Evolutionary conservation across 1,140 invertebrate genomes (phyloP).

Genomic region (Bombus polaris): DNA sequence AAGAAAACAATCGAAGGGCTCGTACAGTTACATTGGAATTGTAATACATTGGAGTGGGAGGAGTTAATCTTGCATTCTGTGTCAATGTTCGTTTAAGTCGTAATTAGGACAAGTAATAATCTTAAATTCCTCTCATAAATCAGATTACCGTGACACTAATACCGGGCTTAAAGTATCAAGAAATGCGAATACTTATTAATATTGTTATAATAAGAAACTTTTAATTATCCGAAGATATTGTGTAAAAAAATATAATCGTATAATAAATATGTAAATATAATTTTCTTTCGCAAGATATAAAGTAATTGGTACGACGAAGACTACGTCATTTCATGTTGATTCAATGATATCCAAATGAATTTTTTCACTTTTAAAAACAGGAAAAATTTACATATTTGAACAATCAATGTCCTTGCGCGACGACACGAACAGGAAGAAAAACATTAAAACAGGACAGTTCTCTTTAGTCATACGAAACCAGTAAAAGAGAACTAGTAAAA

Average conservation of each 20-base stretch:
- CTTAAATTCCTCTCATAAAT: not conserved
- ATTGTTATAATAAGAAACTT: not conserved
- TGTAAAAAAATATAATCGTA: not conserved
- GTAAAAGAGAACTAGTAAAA: not conserved
- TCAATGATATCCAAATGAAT: not conserved
- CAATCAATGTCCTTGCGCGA: not conserved
- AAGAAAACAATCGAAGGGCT: not conserved
- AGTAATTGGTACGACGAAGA: not conserved
- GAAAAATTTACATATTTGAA: not conserved
- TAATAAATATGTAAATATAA: not conserved
- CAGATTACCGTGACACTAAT: not conserved
- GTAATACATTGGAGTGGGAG: not conserved
- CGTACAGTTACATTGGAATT: not conserved
- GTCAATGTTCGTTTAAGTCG: not conserved
- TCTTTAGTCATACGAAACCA: too few relatives aligned
- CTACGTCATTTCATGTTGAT: not conserved
- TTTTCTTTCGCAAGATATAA: not conserved
- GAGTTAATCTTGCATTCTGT: not conserved
- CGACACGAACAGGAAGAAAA: not conserved
- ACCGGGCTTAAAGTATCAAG: not conserved
- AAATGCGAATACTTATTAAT: not conserved
- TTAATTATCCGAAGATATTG: not conserved
- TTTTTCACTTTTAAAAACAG: not conserved
- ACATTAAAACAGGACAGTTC: not conserved
- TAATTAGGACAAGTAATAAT: not conserved